Evolutionary conservation across 1,140 invertebrate genomes (phyloP).

Genomic region (Drosophila bocqueti): DNA sequence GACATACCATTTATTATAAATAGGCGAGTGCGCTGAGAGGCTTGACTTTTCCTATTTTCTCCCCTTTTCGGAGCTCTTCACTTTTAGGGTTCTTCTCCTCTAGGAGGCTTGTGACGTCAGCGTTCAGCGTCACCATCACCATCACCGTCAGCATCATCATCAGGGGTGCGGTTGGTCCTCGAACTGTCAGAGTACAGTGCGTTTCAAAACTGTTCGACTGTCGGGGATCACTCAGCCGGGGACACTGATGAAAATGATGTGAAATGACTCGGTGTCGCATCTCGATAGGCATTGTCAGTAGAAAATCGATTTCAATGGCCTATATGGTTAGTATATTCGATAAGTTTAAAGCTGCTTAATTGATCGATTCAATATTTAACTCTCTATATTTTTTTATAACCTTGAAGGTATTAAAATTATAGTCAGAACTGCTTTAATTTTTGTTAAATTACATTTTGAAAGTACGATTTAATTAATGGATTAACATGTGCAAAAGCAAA

Average conservation of each 20-base stretch:
- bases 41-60: conserved; percentile 31
- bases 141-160: neutral
- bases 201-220: conserved; percentile 18
- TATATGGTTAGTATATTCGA: neutral
- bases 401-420: no score
- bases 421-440: no score
- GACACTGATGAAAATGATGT: neutral
- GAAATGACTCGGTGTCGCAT: neutral
- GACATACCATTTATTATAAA: conserved; percentile 61
- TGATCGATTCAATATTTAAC: no score
- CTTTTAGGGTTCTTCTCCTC: conserved; percentile 1
- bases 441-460: no score
- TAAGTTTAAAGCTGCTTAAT: neutral
- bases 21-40: conserved; percentile 40
- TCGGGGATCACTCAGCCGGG: neutral
- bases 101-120: conserved; percentile 37
- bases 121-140: neutral
- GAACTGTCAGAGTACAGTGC: conserved; percentile 27
- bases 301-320: conserved; percentile 9
- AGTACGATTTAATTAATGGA: no score
- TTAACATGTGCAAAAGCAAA: no score
- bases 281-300: neutral
- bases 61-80: neutral
- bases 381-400: no score
- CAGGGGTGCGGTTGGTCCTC: conserved; percentile 4